A percentile compares a stretch with the other conserved stretches of the same genome.
Conservation (phyloP, 2,797 vertebrate species). For the Notamacropus eugenii region DNA sequence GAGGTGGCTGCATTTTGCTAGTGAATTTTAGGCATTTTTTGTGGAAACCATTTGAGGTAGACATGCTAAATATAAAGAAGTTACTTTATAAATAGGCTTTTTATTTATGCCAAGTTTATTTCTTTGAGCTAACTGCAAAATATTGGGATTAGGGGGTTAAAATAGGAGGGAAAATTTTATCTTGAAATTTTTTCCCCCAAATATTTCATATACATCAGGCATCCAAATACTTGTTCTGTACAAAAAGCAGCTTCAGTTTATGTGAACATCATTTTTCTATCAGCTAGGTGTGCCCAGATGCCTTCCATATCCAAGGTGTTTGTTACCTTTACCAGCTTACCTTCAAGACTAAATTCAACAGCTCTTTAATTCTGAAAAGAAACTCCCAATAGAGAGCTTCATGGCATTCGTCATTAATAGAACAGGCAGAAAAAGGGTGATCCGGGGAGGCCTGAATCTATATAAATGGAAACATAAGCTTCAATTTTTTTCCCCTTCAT, state of each 20-base stretch:
- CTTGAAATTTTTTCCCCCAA: background rate
- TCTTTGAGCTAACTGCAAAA: conserved; percentile 9
- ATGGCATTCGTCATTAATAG: conserved; percentile 11
- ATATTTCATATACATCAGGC: conserved; percentile 10
- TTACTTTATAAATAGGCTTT: conserved; percentile 1
- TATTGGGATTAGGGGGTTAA: background rate
- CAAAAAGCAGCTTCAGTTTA: conserved; percentile 35
- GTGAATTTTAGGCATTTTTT: conserved; percentile 26
- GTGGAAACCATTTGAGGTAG: conserved; percentile 30
- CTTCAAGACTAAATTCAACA: conserved; percentile 44
- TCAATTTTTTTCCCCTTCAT: conserved; percentile 50
- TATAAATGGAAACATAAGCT: conserved; percentile 66
- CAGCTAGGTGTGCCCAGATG: conserved; percentile 37
- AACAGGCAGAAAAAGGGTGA: conserved; percentile 39
- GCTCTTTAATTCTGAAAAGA: conserved; percentile 36
- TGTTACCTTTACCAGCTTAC: conserved; percentile 45
- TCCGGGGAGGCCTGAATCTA: conserved; percentile 36
- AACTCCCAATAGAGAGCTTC: background rate
- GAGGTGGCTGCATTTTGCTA: conserved; percentile 31
- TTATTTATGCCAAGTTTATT: background rate
- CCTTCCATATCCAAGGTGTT: background rate
- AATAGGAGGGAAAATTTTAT: background rate
- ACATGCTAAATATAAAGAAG: conserved; percentile 7
- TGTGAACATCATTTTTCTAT: conserved; percentile 40
- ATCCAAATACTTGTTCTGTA: conserved; percentile 23